Percentiles rank a stretch among this genome's conserved stretches.
phyloP scores from a whole-genome alignment of 1,140 invertebrate genomes.

The Formica selysi region DNA sequence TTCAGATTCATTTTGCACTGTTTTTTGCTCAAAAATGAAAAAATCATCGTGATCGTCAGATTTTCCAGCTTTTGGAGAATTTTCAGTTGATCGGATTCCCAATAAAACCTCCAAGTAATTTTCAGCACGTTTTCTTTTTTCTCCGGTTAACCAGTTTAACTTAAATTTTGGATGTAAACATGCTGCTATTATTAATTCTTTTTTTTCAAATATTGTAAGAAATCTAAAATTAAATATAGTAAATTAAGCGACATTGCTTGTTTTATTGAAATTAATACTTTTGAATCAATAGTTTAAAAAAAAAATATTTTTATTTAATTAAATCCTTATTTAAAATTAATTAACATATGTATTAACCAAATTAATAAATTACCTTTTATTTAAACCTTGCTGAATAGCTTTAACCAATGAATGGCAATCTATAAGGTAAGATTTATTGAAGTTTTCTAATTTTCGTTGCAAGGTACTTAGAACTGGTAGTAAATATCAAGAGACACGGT shows the following conservation, averaged over 20 bases:
- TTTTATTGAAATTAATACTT: neutral
- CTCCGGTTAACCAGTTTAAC: neutral
- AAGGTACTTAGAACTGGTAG: neutral
- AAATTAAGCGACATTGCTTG: neutral
- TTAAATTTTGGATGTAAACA: slow-evolving; percentile 23
- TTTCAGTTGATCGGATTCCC: neutral
- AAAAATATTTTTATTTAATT: neutral
- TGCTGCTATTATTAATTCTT: slow-evolving; percentile 9
- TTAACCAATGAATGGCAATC: neutral
- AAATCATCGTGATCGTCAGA: neutral
- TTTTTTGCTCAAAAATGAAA: slow-evolving; percentile 1
- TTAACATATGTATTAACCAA: neutral
- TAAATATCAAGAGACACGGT: no score
- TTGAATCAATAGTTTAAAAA: neutral
- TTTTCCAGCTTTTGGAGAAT: neutral
- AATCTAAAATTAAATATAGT: slow-evolving; percentile 34
- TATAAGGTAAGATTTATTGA: neutral
- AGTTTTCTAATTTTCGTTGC: slow-evolving; percentile 7
- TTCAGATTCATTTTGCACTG: neutral
- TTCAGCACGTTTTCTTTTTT: neutral
- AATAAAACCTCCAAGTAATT: slow-evolving; percentile 1
- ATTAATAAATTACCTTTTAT: neutral
- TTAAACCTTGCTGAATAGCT: neutral
- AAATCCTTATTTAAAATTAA: no score
- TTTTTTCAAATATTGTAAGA: neutral